Evolutionary conservation across 2,797 vertebrate genomes (phyloP).

Genomic region (Xiphophorus birchmanni): DNA sequence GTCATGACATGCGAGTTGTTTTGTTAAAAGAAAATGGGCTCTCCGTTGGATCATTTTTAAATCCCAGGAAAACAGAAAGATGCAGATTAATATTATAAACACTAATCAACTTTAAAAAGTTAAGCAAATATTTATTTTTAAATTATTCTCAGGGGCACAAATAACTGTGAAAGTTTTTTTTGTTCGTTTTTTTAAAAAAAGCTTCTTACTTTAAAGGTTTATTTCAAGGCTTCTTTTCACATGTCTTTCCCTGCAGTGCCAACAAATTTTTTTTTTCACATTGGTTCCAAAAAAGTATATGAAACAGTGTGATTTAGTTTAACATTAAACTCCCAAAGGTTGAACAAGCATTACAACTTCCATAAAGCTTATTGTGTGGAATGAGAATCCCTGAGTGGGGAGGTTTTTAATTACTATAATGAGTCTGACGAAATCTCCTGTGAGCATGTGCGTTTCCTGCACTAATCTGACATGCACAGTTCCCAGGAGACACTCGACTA

Average conservation of each 20-base stretch:
- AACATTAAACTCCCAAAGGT: conserved; percentile 26
- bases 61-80: neutral
- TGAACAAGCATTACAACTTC: conserved; percentile 10
- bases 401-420: conserved; percentile 68
- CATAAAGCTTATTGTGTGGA: conserved; percentile 23
- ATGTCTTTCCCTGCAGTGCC: neutral
- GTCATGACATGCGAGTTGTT: too few species aligned
- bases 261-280: neutral
- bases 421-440: conserved; percentile 45
- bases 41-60: neutral
- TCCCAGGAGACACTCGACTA: conserved; percentile 53
- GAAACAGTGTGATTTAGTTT: conserved; percentile 34
- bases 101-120: neutral
- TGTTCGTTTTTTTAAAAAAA: too few species aligned
- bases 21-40: neutral
- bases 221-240: neutral
- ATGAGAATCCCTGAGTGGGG: conserved; percentile 32
- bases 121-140: neutral
- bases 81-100: neutral
- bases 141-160: neutral
- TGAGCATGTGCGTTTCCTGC: conserved; percentile 43
- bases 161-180: neutral
- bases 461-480: conserved; percentile 27
- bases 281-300: neutral
- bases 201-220: neutral